Percentiles rank a stretch among this genome's conserved stretches.
phyloP scores from a whole-genome alignment of 2,113 vertebrate species.

The Colistium nudipinnis region DNA sequence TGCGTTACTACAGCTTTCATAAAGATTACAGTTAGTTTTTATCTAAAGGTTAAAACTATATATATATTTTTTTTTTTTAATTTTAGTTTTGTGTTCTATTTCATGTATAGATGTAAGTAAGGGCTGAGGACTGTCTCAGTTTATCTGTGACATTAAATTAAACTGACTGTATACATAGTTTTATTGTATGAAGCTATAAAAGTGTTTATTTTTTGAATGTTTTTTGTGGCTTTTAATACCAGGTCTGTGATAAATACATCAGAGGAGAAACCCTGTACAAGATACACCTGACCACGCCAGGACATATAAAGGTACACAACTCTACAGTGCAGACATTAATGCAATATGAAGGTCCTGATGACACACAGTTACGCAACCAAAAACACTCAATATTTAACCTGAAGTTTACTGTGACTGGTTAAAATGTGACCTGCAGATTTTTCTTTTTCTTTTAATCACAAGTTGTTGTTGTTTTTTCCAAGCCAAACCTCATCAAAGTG shows the following conservation, averaged over 20 bases:
- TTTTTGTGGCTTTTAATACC: slow-evolving; percentile 23
- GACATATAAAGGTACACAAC: slow-evolving; percentile 79
- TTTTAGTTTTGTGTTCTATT: no score
- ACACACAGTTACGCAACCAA: no score
- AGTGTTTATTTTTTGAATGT: neutral
- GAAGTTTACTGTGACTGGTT: neutral
- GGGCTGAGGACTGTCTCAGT: neutral
- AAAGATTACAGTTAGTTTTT: no score
- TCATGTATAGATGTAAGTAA: neutral
- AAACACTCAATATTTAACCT: neutral
- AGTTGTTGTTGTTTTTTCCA: neutral
- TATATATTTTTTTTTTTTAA: no score
- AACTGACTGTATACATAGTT: neutral
- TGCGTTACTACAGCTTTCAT: neutral
- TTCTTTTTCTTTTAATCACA: neutral
- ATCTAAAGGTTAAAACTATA: no score
- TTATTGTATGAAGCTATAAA: neutral
- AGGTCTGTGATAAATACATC: slow-evolving; percentile 81
- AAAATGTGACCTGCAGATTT: neutral
- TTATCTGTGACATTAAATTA: neutral
- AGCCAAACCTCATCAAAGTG: neutral
- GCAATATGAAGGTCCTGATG: no score
- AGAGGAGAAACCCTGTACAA: slow-evolving; percentile 78
- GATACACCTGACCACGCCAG: slow-evolving; percentile 79
- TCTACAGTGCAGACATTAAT: neutral